Base-by-base conservation (phyloP, 2,113 vertebrate genomes). In the Smithornis capensis region DNA sequence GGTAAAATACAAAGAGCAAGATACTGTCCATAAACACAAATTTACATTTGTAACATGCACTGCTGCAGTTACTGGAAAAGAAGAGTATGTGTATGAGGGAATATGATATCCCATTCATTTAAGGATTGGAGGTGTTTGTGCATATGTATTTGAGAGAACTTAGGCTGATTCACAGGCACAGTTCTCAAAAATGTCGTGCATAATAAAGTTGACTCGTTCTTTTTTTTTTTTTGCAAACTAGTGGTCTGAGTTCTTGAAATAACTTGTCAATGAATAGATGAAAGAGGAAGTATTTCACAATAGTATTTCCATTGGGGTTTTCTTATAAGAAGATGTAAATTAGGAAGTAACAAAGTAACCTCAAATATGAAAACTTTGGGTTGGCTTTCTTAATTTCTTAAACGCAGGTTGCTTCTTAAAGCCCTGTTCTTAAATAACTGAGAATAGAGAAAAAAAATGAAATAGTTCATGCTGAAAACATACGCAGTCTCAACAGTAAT, bases 51-150 rank as follows among this genome's bases (percentile, higher is more conserved):
- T 18, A 74, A 27, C 19, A 5, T 42, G 37, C 25, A 22, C 18
- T 57, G 65, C n/a, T 57, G 53, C 33, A 50, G 19, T 28, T 42
- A 25, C 12, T 38, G 27, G 65, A 19, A 49, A 38, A 62, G 31
- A 64, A 31, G 25, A 82, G 33, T 24, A 14, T 5, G 13, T 18
- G 37, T 57, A 25, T 0, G 1, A 47, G 70, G 19, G 16, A 0
- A 1, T 27, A 8, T 37, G 31, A 38, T 44, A 68, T 6, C 67
- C 27, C 17, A 6, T 64, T 63, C 12, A 10, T 18, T 33, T 59
- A 49, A 47, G 45, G 50, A 35, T 82, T 74, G 55, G 65, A 69
- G 7, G 13, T 75, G n/a, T 88, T 80, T 67, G 42, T 59, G 42
- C 22, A 15, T 3, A 1, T 29, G 14, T 62, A 42, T 73, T 77